Conservation (phyloP, 2,888 invertebrate genomes). For the Melangyna quadrimaculata region DNA sequence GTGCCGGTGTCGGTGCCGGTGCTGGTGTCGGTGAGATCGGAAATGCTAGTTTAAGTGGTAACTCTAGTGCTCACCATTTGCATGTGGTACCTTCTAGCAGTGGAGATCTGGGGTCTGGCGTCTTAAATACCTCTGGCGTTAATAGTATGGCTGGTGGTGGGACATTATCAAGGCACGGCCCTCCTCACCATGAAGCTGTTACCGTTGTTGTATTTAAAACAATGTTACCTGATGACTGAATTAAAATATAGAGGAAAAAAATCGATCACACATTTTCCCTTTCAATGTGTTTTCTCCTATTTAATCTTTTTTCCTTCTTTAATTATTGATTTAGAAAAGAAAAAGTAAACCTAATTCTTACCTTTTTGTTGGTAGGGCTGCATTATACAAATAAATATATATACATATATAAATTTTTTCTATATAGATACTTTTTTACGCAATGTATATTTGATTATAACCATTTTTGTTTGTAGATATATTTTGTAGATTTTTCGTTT, state of each 20-base stretch:
- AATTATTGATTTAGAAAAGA: background rate
- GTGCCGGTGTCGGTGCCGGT: too few species aligned
- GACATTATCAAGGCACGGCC: slow-evolving; percentile 50
- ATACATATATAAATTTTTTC: slow-evolving; percentile 19
- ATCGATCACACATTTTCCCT: slow-evolving; percentile 9
- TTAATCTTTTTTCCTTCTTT: slow-evolving; percentile 29
- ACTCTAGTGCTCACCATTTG: slow-evolving; percentile 23
- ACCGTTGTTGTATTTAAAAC: slow-evolving; percentile 82
- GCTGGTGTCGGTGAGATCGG: background rate
- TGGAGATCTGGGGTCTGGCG: slow-evolving; percentile 41
- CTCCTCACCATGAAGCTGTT: slow-evolving; percentile 79
- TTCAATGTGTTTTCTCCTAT: slow-evolving; percentile 15
- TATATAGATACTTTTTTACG: slow-evolving; percentile 37
- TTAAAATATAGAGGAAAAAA: slow-evolving; percentile 74
- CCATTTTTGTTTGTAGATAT: slow-evolving; percentile 30
- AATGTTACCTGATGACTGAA: slow-evolving; percentile 82
- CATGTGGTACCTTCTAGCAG: slow-evolving; percentile 56
- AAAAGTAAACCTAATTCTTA: slow-evolving; percentile 38
- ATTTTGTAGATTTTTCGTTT: slow-evolving; percentile 48
- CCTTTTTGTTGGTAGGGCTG: slow-evolving; percentile 55
- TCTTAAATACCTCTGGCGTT: slow-evolving; percentile 20
- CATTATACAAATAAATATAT: slow-evolving; percentile 55
- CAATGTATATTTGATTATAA: slow-evolving; percentile 33
- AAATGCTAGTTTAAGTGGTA: slow-evolving; percentile 11
- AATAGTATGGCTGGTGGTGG: slow-evolving; percentile 55